phyloP scores from a whole-genome alignment of 2,113 vertebrate species.

The Poecile atricapillus region DNA sequence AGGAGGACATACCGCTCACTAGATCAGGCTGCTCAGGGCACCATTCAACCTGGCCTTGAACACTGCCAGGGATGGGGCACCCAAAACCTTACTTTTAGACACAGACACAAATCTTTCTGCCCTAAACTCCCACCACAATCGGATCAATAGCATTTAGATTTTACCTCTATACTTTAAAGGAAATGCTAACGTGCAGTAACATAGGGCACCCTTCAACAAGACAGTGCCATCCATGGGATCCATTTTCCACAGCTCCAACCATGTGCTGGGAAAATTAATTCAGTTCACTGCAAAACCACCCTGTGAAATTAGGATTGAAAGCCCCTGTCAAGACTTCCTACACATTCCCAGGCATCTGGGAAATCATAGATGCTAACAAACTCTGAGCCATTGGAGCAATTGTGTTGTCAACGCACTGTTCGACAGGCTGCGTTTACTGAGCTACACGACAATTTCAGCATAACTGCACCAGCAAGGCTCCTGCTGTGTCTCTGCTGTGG shows the following conservation, averaged over 20 bases:
- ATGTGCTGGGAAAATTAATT: neutral
- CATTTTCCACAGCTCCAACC: neutral
- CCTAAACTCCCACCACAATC: neutral
- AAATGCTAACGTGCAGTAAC: neutral
- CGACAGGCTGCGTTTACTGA: neutral
- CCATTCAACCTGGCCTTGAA: neutral
- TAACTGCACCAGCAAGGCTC: neutral
- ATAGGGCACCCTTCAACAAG: neutral
- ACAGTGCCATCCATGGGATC: neutral
- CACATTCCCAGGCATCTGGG: neutral
- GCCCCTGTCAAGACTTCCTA: neutral
- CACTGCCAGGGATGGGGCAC: neutral
- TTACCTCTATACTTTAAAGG: neutral
- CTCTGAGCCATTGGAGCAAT: accelerated
- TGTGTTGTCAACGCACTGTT: neutral
- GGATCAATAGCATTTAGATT: neutral
- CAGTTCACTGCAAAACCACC: neutral
- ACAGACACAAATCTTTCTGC: neutral
- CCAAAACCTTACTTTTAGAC: neutral
- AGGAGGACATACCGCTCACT: neutral
- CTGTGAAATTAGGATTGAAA: neutral
- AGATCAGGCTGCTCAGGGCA: neutral
- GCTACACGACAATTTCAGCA: neutral
- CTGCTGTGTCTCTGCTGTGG: neutral
- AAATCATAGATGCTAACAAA: neutral